Evolutionary conservation across 2,113 vertebrate genomes (phyloP), one percentile per base, ranked within the genome.

Genomic region (Tamias sibiricus): DNA sequence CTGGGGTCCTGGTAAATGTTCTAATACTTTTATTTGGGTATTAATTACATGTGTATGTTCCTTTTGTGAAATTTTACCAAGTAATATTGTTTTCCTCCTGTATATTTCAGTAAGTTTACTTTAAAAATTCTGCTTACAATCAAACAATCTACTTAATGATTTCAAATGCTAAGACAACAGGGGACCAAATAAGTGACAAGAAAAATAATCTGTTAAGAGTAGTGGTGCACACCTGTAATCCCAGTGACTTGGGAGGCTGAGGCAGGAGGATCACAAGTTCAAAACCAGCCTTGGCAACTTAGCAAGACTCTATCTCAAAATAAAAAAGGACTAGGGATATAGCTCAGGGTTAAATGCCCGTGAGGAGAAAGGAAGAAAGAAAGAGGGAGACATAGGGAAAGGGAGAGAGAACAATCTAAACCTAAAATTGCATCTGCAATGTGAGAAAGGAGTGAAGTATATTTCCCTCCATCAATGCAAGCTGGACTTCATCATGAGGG

Each of bases 111-210:
- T 85, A 69, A 79, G 1, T 32, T 64, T 72, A 68, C 35, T 95
- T 81, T n/a, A 42, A 76, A 90, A 89, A 92, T 81, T 71, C 20
- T 76, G 16, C 54, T 87, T 93, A 90, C 8, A 85, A 85, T 59
- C 74, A 14, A 90, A 94, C 8, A 85, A 49, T 91, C 75, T 68
- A 71, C 8, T 68, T 42, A 87, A 32, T 40, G 52, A 82, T 80
- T 94, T 95, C 82, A 72, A 95, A 37, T 76, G 40, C n/a, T 87
- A 47, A 79, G 6, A 69, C 42, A 77, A 89, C 40, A 82, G 62
- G 52, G 19, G 13, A 64, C 22, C 64, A 96, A 28, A 37, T 47
- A 57, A 77, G 32, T 42, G 62, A 69, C 40, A 52, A 90, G n/a
- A 54, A 86, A 90, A 69, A 26, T 4, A 80, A 76, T 17, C 37